Base-by-base conservation (phyloP, 2,113 vertebrate species). In the Platysteira castanea region DNA sequence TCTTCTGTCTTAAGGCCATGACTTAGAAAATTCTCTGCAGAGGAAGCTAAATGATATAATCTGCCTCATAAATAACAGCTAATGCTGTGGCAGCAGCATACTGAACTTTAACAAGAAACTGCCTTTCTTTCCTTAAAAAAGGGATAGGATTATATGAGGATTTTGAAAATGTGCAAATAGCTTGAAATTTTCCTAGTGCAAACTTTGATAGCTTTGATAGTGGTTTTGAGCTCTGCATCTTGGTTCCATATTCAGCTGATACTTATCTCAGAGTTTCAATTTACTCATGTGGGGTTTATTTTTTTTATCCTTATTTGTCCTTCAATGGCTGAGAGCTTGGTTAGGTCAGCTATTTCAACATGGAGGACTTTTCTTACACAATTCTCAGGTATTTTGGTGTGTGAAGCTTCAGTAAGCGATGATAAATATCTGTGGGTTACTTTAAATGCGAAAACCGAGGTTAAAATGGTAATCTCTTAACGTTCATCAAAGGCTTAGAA, bases 1-100 rank as follows among this genome's bases (percentile, higher is more conserved):
- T 84, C 64, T 89, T 95, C 73, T 89, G 57, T 95, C 84, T 90
- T 95, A 84, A 67, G 50, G 73, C 84, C 27, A 21, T 59, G 71
- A 89, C 50, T 92, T 95, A 77, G 3, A 93, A 53, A 86, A 67
- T 75, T 74, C 50, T 90, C 52, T 84, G 52, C 47, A 78, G 86
- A 95, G 84, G 27, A 81, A 10, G 15, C 86, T 56, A 56, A 84
- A 50, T 1, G 10, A 52, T 89, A 49, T 47, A 92, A 74, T 84
- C 76, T 83, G 56, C 73, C 46, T 95, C 71, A 50, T 80, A 90
- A 93, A 77, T 90, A 93, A 49, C 64, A 2, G 8, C 54, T 95
- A 56, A 37, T 90, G 71, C 44, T 89, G 64, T 74, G 33, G 17
- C 59, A 92, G 59, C 42, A 88, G 30, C 47, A 28, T 35, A 9